Evolutionary conservation across 2,888 invertebrate genomes (phyloP), one percentile per base, ranked within the genome.

Genomic region (Parnassius glacialis): DNA sequence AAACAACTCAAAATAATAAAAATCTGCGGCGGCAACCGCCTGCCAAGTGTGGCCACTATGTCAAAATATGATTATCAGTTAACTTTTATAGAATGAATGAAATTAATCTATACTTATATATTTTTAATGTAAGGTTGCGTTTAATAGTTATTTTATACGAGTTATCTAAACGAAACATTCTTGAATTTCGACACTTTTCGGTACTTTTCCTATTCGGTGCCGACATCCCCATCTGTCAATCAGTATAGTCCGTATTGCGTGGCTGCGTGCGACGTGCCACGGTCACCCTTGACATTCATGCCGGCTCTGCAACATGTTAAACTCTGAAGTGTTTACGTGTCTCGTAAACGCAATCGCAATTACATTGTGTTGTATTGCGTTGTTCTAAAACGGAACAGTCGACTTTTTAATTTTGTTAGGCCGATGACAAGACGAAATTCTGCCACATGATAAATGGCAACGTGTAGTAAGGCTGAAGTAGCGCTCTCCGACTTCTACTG

Each of bases 271-370:
- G 51, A 42, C 51, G 44, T n/a, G 34, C 52, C 59, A 41, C 16
- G 34, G 25, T 47, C 57, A 62, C 61, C 53, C 57, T 62, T 62
- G 61, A 62, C 61, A 57, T 62, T 62, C 53, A 57, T 62, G 52
- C 57, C n/a, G 25, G 12, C 47, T 61, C 44, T 52, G 25, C 20
- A 51, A 52, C 52, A 43, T 48, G 57, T 61, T 43, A 51, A 57
- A 61, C 48, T 48, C 13, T 9, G 48, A 16, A 13, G n/a, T 53
- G 47, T 52, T 61, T 52, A 47, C 61, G 48, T 43, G 47, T 61
- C 57, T 52, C 47, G 52, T 57, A 56, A 57, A 57, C 56, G 56
- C 56, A 61, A 51, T 51, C 56, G 56, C 56, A 61, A 51, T 51
- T 51, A 61, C 51, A 45, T 43, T 43, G 43, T 55, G 44, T 55